These are phyloP conservation scores for Andrena chrysosceles DNA, from an alignment of 2,888 invertebrate species.

Conservation along the genomic window DNA sequence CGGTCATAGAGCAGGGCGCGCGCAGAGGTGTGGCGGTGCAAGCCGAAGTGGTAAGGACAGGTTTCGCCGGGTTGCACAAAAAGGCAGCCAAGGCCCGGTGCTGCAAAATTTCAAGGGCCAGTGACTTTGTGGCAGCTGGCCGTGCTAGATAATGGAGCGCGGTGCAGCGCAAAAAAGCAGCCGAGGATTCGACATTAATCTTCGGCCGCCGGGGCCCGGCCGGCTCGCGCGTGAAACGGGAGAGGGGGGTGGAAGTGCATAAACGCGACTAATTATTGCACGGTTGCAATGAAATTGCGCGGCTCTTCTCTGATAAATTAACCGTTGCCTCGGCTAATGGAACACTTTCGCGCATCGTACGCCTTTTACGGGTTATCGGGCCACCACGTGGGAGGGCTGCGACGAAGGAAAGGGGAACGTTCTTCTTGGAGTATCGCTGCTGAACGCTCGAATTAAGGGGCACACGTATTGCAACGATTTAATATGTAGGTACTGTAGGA, in stretches of 20 bases:
- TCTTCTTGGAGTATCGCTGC: constrained; percentile 13
- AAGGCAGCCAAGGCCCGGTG: constrained; percentile 5
- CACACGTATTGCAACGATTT: background rate
- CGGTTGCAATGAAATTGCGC: constrained; percentile 53
- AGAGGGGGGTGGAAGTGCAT: constrained; percentile 24
- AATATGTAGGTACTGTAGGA: background rate
- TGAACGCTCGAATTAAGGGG: constrained; percentile 12
- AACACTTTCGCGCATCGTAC: constrained; percentile 48
- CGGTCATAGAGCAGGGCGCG: constrained; percentile 46
- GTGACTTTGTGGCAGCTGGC: constrained; percentile 23
- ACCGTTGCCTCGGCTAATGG: constrained; percentile 51
- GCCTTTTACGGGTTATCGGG: constrained; percentile 27
- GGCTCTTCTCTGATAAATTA: constrained; percentile 53
- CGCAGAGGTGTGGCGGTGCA: constrained; percentile 17
- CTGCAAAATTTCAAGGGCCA: constrained; percentile 35
- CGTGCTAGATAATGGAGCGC: constrained; percentile 44
- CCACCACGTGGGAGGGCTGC: constrained; percentile 30
- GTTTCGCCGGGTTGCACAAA: constrained; percentile 42
- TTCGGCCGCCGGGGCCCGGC: background rate
- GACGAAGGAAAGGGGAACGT: background rate
- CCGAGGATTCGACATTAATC: constrained; percentile 31
- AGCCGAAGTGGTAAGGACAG: constrained; percentile 34
- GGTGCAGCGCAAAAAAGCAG: constrained; percentile 17
- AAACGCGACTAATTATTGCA: constrained; percentile 53
- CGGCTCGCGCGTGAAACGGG: constrained; percentile 20